Percentiles rank a stretch among this genome's conserved stretches.
Conservation (phyloP, 2,797 vertebrate genomes). For the Cynopterus sphinx region DNA sequence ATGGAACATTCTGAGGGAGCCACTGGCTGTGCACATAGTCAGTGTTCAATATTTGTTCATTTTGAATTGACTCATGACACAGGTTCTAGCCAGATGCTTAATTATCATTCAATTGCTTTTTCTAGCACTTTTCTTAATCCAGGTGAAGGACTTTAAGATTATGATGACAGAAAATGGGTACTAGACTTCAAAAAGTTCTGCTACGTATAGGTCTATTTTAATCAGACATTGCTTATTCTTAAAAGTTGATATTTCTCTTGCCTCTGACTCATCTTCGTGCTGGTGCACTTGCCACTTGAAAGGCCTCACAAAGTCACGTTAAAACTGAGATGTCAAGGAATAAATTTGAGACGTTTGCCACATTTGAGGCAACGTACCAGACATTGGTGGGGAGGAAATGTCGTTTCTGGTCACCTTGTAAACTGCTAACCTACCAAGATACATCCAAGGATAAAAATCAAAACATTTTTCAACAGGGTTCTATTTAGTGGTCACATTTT, state of each 20-base stretch:
- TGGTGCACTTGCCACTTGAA: background rate
- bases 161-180: background rate
- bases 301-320: background rate
- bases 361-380: background rate
- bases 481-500: background rate
- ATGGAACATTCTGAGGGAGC: accelerated
- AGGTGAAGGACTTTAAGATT: background rate
- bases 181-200: background rate
- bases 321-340: background rate
- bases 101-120: background rate
- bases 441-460: constrained; percentile 15
- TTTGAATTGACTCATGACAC: background rate
- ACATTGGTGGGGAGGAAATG: background rate
- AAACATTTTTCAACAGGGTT: background rate
- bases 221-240: background rate
- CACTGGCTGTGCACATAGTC: background rate
- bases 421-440: background rate
- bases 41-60: background rate
- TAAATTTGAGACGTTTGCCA: background rate
- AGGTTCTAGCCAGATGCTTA: background rate
- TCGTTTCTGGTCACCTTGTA: background rate
- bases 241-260: background rate
- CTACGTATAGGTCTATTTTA: background rate
- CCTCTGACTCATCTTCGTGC: background rate
- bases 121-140: background rate